Evolutionary conservation across 2,113 vertebrate genomes (phyloP).

Genomic region (Dasyurus viverrinus): DNA sequence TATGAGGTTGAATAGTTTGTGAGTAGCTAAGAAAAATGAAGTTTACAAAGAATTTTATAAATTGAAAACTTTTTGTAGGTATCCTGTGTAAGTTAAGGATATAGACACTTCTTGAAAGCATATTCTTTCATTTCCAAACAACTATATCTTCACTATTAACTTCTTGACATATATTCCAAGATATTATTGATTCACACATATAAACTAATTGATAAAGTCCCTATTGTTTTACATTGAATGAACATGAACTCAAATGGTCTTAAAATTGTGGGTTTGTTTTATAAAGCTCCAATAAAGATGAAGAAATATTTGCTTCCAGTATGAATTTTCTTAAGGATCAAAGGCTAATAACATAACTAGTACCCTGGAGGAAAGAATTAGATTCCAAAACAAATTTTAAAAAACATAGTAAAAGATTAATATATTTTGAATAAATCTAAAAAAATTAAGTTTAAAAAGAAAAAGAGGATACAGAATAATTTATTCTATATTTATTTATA

Average conservation of each 20-base stretch:
- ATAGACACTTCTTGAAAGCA: neutral
- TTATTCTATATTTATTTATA: too few species aligned
- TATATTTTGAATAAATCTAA: neutral
- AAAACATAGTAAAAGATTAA: neutral
- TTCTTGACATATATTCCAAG: neutral
- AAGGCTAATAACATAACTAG: neutral
- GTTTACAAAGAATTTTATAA: neutral
- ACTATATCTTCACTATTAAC: neutral
- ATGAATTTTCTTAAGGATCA: neutral
- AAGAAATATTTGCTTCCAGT: neutral
- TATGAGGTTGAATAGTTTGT: constrained; percentile 38
- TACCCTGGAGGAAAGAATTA: neutral
- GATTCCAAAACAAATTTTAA: neutral
- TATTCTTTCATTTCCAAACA: neutral
- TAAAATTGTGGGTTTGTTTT: neutral
- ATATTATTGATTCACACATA: neutral
- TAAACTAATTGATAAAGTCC: neutral
- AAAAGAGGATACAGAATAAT: too few species aligned
- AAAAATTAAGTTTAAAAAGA: neutral
- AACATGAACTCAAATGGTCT: neutral
- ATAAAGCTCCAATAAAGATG: neutral
- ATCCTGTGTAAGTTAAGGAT: neutral
- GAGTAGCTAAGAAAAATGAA: neutral
- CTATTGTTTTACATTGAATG: neutral
- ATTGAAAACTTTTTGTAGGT: neutral